A percentile compares a stretch with the other conserved stretches of the same genome.
These are phyloP conservation scores for Oreochromis aureus DNA, from an alignment of 2,113 vertebrate species.

Conservation along the genomic window DNA sequence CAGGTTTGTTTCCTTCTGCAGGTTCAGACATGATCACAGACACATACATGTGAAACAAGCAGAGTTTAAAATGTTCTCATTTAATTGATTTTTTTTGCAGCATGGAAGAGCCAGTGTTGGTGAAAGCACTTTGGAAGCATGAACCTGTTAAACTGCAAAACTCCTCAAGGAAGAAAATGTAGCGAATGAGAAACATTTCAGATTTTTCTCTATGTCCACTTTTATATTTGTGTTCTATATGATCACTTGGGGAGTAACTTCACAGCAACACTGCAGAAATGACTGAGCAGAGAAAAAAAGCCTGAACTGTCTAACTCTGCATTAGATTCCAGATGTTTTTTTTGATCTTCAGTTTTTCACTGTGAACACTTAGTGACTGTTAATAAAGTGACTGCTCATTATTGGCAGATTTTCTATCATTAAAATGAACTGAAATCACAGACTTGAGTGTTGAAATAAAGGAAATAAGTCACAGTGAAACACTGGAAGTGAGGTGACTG, in stretches of 20 bases:
- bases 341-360: neutral
- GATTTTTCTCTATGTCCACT: accelerated
- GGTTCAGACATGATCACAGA: neutral
- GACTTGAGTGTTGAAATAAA: neutral
- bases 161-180: accelerated
- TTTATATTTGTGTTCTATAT: neutral
- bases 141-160: accelerated
- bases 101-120: neutral
- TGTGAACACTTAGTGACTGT: neutral
- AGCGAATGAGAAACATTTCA: accelerated
- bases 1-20: neutral
- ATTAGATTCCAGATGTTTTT: neutral
- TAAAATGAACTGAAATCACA: accelerated
- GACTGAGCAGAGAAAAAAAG: accelerated
- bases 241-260: accelerated
- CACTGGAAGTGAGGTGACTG: neutral
- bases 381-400: neutral
- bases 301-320: accelerated
- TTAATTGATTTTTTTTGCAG: neutral
- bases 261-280: neutral
- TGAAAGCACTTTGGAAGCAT: neutral
- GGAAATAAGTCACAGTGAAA: neutral
- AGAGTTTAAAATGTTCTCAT: neutral
- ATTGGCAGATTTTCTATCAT: accelerated
- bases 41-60: accelerated